Percentiles rank a stretch among this genome's conserved stretches.
Conservation (phyloP, 2,113 vertebrate species). For the Orcinus orca region DNA sequence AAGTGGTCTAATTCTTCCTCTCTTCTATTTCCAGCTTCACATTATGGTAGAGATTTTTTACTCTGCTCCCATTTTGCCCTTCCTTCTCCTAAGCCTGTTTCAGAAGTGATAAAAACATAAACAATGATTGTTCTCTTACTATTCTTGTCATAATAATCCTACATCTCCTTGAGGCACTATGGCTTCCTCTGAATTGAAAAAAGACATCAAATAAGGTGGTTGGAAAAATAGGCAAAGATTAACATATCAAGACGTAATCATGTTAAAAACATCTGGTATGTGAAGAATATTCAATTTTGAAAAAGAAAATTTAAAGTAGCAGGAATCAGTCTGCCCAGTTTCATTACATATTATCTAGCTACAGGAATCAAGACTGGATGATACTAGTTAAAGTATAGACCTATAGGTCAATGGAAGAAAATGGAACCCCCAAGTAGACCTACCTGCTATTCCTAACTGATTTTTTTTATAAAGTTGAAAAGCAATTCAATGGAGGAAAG, state of each 20-base stretch:
- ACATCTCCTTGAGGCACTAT: background rate
- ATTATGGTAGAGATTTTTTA: background rate
- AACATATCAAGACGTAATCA: background rate
- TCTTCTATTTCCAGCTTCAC: background rate
- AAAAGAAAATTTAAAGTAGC: background rate
- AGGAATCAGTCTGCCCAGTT: background rate
- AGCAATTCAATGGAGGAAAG: background rate
- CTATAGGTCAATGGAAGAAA: background rate
- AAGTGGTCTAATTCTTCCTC: background rate
- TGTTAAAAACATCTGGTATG: background rate
- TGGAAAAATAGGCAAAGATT: background rate
- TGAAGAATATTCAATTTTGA: background rate
- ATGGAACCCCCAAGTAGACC: background rate
- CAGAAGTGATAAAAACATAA: background rate
- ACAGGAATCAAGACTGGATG: background rate
- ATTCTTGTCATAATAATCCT: background rate
- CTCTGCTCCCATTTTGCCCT: background rate
- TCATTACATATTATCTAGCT: background rate
- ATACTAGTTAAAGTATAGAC: background rate
- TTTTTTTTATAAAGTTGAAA: background rate
- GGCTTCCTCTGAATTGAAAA: background rate
- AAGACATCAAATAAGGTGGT: background rate
- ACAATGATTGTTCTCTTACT: background rate
- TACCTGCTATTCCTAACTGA: background rate
- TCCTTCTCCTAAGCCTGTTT: background rate